Base-by-base conservation (phyloP, 2,113 vertebrate genomes). In the Salvelinus alpinus region DNA sequence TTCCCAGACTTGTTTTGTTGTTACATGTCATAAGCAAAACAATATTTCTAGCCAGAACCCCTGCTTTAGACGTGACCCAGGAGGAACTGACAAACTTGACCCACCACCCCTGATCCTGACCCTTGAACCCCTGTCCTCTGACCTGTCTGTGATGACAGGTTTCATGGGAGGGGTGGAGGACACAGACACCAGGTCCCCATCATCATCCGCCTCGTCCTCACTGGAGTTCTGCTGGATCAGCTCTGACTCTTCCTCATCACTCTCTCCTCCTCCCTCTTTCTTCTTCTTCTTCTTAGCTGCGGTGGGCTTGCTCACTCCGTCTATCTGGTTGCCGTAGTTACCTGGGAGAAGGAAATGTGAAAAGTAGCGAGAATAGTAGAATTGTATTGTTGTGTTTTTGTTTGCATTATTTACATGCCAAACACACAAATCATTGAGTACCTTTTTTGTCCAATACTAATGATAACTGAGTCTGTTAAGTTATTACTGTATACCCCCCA, bases 71-170 rank as follows among this genome's bases (percentile, higher is more conserved):
- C 2, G 9, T 44, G 38, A 44, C 38, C 38, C 38, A 44, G 38
- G 38, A 44, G 38, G 2, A 44, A 44, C 38, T 38, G 38, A 38
- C 38, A 38, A 38, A 38, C 38, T 11, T 44, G 9, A 44, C 38
- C 38, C 38, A 44, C 8, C 38, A 44, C 38, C 38, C 38, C 38
- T 38, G 38, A 38, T 57, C 51, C 51, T 57, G 13, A 57, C 18
- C 20, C 14, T 51, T 51, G 11, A 16, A 51, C 48, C 48, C 51
- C 48, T 18, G 48, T 16, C 48, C 51, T 0, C 93, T 90, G 73
- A 97, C 97, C 97, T 95, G 88, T 99, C 97, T 0, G 98, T 99
- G 85, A 99, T 89, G 90, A 98, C 93, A 3, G 98, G 98, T 71
- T 96, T 95, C 95, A 96, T 89, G 27, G 96, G 92, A 0, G 95